Evolutionary conservation across 2,113 vertebrate species (phyloP), one percentile per base, ranked within the genome.

Genomic region (Neolamprologus longior): DNA sequence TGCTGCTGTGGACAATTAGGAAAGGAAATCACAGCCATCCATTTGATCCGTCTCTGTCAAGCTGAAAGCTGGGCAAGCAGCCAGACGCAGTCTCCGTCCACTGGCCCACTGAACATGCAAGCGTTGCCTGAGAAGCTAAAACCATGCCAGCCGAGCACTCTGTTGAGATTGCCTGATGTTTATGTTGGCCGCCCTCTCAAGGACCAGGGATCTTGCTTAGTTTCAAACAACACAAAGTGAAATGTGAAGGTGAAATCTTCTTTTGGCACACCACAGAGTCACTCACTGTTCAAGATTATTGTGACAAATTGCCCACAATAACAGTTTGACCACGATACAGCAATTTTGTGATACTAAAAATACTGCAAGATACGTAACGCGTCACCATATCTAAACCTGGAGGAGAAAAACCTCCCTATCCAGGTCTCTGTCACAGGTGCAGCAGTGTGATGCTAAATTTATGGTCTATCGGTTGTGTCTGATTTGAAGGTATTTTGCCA

Each of bases 31-130:
- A 86, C 81, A 40, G 82, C 71, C 47, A 55, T 93, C 90, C 84
- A 93, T 90, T 91, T 80, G 93, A 94, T 95, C 92, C 14, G 57
- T 95, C 92, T 95, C 80, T 92, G 93, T 95, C 87, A 79, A 79
- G 86, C 90, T 90, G 91, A 90, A 92, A 85, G 92, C 92, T 82
- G 92, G 93, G 93, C 93, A 73, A 81, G 55, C 79, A 54, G 91
- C 93, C 92, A 93, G 84, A 76, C 58, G 89, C 93, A 80, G 87
- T 91, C 91, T 95, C 87, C 63, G 73, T 94, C 86, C 82, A 89
- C 53, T 61, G 85, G 93, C 88, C 93, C 84, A 88, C 24, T 84
- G 86, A 94, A 87, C 87, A 84, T 79, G 86, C 90, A 90, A 85
- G 88, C 89, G 82, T 87, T 90, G 88, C 79, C 86, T 86, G 81